phyloP scores from a whole-genome alignment of 2,113 vertebrate genomes.

The Grammomys dolichurus region DNA sequence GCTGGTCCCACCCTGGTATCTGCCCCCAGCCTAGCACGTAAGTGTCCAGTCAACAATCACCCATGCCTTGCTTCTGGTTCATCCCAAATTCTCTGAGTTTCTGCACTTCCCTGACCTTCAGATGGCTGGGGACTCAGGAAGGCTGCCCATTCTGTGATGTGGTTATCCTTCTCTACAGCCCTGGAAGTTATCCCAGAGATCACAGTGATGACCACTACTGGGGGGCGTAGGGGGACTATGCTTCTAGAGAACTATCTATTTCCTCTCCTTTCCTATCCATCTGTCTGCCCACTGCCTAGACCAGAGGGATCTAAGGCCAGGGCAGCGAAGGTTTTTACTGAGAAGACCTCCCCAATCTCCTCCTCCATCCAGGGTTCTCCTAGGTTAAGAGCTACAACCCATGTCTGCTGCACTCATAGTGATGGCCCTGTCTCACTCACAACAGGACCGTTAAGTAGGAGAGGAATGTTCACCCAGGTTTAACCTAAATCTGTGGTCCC shows the following conservation, averaged over 20 bases:
- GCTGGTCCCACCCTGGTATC: no score
- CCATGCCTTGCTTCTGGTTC: neutral
- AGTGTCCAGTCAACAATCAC: neutral
- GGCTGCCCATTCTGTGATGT: neutral
- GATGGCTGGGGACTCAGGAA: neutral
- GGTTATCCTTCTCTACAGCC: neutral
- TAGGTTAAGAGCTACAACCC: neutral
- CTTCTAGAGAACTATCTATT: neutral
- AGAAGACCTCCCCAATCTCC: fast-evolving
- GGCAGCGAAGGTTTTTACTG: neutral
- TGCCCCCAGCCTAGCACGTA: neutral
- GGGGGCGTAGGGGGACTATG: fast-evolving
- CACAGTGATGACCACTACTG: neutral
- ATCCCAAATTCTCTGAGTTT: neutral
- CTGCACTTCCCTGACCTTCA: neutral
- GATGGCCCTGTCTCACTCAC: fast-evolving
- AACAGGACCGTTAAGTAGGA: neutral
- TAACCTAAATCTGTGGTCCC: neutral
- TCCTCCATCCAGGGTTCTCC: neutral
- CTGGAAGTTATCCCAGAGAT: neutral
- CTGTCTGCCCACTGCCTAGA: neutral
- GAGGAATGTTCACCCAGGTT: neutral
- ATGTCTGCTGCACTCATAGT: fast-evolving
- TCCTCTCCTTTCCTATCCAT: neutral
- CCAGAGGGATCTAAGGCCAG: neutral